phyloP scores from a whole-genome alignment of 2,888 invertebrate species.

The Sminthurinus aureus region DNA sequence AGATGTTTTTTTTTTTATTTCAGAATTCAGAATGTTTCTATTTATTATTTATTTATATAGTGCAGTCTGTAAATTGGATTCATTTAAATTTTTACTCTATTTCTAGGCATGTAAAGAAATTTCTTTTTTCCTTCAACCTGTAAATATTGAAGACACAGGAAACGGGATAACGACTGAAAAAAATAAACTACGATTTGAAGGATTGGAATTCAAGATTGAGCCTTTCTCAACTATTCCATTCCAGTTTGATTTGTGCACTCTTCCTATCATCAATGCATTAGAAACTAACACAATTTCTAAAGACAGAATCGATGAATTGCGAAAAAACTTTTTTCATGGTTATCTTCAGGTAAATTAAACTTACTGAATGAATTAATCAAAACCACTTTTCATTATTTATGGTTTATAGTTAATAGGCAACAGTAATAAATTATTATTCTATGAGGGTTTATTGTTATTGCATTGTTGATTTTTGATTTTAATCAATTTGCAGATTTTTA shows the following conservation, averaged over 20 bases:
- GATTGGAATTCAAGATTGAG: background rate
- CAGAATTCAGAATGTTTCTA: background rate
- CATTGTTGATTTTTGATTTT: background rate
- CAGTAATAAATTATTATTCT: no score
- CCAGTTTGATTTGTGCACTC: constrained; percentile 17
- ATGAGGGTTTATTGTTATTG: no score
- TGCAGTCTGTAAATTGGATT: background rate
- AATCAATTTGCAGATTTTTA: background rate
- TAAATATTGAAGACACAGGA: background rate
- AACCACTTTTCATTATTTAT: background rate
- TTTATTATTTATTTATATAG: background rate
- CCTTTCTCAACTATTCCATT: background rate
- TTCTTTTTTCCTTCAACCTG: background rate
- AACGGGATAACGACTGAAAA: no score
- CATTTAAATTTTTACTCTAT: background rate
- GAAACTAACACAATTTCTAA: background rate
- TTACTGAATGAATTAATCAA: background rate
- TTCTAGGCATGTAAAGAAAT: constrained; percentile 26
- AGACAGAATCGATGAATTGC: background rate
- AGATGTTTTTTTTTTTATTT: background rate
- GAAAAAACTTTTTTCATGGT: background rate
- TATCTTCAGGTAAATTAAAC: background rate
- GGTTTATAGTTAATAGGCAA: no score
- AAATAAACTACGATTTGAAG: no score
- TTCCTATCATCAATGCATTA: constrained; percentile 27